Evolutionary conservation across 2,113 vertebrate genomes (phyloP).

Genomic region (Puffinus mauretanicus): DNA sequence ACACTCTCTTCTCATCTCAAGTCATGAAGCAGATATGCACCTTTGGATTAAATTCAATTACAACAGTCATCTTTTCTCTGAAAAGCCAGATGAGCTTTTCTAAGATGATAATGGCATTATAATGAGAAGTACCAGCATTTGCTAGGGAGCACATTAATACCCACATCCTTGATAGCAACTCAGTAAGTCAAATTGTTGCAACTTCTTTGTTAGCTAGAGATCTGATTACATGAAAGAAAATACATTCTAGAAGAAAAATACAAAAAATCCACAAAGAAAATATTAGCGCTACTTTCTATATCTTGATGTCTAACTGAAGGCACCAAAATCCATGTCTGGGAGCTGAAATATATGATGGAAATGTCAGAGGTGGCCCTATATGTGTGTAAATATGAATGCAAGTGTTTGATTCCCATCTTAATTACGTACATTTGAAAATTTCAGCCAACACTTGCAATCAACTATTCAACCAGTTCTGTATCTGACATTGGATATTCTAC

Average conservation of each 20-base stretch:
- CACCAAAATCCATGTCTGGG: background rate
- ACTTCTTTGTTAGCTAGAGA: background rate
- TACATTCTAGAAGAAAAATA: background rate
- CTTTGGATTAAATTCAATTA: background rate
- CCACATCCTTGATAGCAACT: background rate
- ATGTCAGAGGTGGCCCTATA: background rate
- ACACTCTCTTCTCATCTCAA: background rate
- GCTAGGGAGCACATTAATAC: background rate
- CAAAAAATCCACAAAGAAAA: background rate
- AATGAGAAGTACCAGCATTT: background rate
- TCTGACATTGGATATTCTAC: constrained; percentile 5
- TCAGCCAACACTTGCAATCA: background rate
- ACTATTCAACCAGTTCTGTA: background rate
- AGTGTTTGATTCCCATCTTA: background rate
- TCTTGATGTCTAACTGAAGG: background rate
- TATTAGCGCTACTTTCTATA: background rate
- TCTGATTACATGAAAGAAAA: background rate
- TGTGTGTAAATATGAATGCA: background rate
- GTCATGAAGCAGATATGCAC: background rate
- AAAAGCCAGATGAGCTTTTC: background rate
- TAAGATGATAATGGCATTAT: background rate
- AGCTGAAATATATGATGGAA: background rate
- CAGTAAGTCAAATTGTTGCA: background rate
- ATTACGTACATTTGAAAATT: background rate
- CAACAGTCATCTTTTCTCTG: background rate